Conservation (phyloP, 2,888 invertebrate species). For the Dendrolimus pini region DNA sequence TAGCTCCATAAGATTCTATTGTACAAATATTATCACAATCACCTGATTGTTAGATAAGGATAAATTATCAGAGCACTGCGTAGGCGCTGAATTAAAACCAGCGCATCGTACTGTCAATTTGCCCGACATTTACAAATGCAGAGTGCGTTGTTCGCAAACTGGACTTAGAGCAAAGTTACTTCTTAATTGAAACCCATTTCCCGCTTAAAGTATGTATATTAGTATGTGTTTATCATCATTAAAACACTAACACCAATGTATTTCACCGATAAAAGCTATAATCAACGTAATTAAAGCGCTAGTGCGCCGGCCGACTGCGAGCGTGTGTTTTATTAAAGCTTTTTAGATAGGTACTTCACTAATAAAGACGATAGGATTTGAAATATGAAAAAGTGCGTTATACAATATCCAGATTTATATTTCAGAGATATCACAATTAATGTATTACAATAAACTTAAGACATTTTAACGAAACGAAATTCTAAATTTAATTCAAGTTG, state of each 20-base stretch:
- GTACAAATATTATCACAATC: too few species aligned
- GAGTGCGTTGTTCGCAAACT: neutral
- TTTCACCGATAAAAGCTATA: neutral
- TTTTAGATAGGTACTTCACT: neutral
- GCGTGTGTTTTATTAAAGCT: neutral
- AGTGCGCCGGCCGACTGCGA: neutral
- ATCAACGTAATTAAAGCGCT: neutral
- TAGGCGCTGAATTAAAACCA: neutral
- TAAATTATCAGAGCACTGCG: neutral
- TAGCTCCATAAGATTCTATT: too few species aligned
- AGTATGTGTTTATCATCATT: neutral
- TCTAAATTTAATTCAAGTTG: too few species aligned
- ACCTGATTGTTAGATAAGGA: neutral
- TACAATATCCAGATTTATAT: too few species aligned
- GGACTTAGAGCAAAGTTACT: conserved; percentile 14
- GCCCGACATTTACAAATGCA: neutral
- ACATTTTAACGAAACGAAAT: too few species aligned
- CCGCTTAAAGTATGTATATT: conserved; percentile 5
- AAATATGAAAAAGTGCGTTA: too few species aligned
- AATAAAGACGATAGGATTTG: too few species aligned
- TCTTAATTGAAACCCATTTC: conserved; percentile 44
- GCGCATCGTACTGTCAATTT: neutral
- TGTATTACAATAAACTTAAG: too few species aligned
- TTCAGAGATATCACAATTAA: too few species aligned
- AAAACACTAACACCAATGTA: neutral